Base-by-base conservation (phyloP, 2,888 invertebrate species). In the Drosophila planitibia region DNA sequence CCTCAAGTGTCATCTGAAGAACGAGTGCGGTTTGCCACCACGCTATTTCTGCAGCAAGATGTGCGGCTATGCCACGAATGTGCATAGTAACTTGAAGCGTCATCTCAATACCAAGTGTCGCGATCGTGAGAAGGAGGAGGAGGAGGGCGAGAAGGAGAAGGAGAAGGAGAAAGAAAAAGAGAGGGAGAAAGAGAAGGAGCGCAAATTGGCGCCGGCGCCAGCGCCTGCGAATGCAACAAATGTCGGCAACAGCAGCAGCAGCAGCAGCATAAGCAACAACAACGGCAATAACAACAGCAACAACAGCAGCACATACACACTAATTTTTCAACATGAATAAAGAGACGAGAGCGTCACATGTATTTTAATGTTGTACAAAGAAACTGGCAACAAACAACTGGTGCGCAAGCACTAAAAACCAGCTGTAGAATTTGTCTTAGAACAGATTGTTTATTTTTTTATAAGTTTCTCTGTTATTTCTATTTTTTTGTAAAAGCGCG, bases 1-100 rank as follows among this genome's bases (percentile, higher is more conserved):
- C 32, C 95, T 97, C 85, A 94, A 95, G 90, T 95, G 96, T 86
- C 97, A 97, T 91, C 93, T 96, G 61, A 96, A 95, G 51, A 95
- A 95, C 82, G 96, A 96, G 88, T 96, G 96, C 85, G 95, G 95
- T 4, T 94, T 95, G 91, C 95, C 95, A 72, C 94, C 94, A 0
- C 92, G 93, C 47, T 94, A 93, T 66, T 94, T 93, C 76, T 94
- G 94, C 82, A 93, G 92, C 78, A 93, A 94, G 83, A 91, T 93
- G 76, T 94, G 94, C 75, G 94, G 94, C 52, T 94, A 94, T 78
- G 93, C 93, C 68, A 94, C 94, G 33, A 94, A 94, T 88, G 93
- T 94, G 51, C 93, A 94, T 68, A 93, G 93, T 76, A 94, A 94
- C 81, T 85, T 94, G 67, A 94, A 94, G 82, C 91, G 94, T 25